phyloP scores from a whole-genome alignment of 23 tunicate species.

The Aplidium turbinatum region DNA sequence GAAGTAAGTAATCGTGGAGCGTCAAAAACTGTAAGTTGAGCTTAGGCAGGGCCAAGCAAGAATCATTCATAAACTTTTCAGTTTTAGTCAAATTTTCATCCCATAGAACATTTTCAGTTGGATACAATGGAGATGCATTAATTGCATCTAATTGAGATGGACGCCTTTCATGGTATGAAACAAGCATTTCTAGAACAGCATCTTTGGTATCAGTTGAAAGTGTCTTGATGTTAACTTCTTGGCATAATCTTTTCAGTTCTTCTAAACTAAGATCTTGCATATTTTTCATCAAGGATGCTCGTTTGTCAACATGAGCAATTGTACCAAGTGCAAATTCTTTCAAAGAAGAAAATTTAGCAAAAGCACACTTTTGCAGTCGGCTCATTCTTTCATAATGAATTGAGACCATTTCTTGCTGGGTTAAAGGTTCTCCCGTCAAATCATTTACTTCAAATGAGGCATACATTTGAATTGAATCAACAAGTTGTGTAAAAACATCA shows the following conservation, averaged over 20 bases:
- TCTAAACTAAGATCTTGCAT: conserved; percentile 37
- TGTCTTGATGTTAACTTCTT: conserved; percentile 45
- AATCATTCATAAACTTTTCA: conserved; percentile 71
- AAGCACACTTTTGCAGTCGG: conserved; percentile 76
- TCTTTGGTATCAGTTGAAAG: conserved; percentile 60
- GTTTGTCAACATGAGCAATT: conserved; percentile 68
- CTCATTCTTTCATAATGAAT: conserved; percentile 84
- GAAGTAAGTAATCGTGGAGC: conserved; percentile 90
- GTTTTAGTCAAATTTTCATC: conserved; percentile 96
- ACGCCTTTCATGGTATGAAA: conserved; percentile 70
- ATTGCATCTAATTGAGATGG: conserved; percentile 93
- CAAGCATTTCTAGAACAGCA: conserved; percentile 71
- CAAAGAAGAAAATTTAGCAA: conserved; percentile 70
- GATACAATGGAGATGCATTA: conserved; percentile 89
- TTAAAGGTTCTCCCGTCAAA: conserved; percentile 87
- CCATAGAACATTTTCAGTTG: conserved; percentile 96
- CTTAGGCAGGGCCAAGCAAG: conserved; percentile 93
- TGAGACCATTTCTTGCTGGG: conserved; percentile 81
- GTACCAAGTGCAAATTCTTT: conserved; percentile 66
- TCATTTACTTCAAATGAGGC: conserved; percentile 95
- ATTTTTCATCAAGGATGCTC: conserved; percentile 56
- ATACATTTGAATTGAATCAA: conserved; percentile 70
- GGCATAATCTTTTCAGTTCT: conserved; percentile 56
- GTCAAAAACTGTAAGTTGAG: conserved; percentile 95
- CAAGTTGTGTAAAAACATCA: conserved; percentile 92